A percentile compares a stretch with the other conserved stretches of the same genome.
Conservation (phyloP, 1,140 invertebrate species). For the Laupala kohalensis region DNA sequence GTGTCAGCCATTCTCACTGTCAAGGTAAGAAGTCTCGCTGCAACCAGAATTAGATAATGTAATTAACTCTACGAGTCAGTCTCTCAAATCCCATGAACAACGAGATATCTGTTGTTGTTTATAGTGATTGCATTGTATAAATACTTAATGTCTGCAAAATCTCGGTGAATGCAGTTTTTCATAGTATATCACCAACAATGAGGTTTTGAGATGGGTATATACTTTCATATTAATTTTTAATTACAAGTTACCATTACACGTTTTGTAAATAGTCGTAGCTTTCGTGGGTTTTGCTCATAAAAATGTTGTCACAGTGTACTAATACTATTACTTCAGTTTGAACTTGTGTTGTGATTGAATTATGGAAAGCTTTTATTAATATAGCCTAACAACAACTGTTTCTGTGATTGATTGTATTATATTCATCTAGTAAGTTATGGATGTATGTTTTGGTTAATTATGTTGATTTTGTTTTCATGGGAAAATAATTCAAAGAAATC, state of each 20-base stretch:
- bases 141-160: neutral
- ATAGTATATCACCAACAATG: neutral
- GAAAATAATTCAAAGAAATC: no score
- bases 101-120: no score
- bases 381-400: neutral
- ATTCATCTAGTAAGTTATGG: neutral
- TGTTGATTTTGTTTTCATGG: neutral
- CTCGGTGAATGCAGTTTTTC: neutral
- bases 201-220: neutral
- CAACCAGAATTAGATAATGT: no score
- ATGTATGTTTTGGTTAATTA: neutral
- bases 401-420: neutral
- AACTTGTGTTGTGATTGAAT: neutral
- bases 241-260: neutral
- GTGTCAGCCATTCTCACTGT: no score
- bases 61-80: no score
- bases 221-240: neutral
- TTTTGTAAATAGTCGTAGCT: no score
- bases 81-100: no score
- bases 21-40: no score
- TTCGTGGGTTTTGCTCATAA: neutral
- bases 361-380: neutral
- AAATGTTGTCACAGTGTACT: neutral
- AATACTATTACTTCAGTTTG: no score
- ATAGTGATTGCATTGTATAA: no score